These are phyloP conservation scores for Parotocinclus haroldoi DNA, from an alignment of 2,797 vertebrate species.

Conservation along the genomic window DNA sequence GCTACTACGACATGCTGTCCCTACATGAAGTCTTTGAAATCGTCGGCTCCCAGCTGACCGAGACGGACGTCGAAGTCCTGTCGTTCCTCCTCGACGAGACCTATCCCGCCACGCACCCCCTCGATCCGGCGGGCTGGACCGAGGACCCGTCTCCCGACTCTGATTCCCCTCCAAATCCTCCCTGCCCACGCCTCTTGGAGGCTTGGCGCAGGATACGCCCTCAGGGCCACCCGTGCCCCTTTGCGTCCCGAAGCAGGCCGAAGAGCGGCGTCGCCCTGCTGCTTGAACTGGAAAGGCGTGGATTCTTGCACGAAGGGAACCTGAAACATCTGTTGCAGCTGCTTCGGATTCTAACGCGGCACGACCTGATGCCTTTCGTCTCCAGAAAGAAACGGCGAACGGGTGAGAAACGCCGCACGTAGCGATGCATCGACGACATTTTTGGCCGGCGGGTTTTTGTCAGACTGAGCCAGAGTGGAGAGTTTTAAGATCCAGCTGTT, in stretches of 20 bases:
- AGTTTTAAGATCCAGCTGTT: too few relatives aligned
- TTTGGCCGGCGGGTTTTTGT: too few relatives aligned
- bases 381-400: constrained; percentile 79
- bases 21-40: constrained; percentile 85
- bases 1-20: constrained; percentile 85
- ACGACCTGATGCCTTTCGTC: constrained; percentile 83
- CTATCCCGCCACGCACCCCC: constrained; percentile 66
- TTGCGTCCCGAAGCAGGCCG: constrained; percentile 56
- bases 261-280: constrained; percentile 80
- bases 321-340: constrained; percentile 80
- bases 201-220: constrained; percentile 65
- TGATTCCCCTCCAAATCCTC: constrained; percentile 40
- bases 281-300: constrained; percentile 80
- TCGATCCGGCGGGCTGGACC: constrained; percentile 73
- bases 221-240: constrained; percentile 36
- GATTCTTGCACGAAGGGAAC: constrained; percentile 79
- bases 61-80: constrained; percentile 79
- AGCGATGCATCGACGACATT: neutral
- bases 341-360: constrained; percentile 82
- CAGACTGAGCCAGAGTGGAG: too few relatives aligned
- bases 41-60: constrained; percentile 85
- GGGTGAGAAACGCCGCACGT: constrained; percentile 70
- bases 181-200: constrained; percentile 62
- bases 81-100: constrained; percentile 84
- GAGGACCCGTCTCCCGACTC: constrained; percentile 55